Evolutionary conservation across 2,113 vertebrate species (phyloP), one percentile per base, ranked within the genome.

Genomic region (Psophia crepitans): DNA sequence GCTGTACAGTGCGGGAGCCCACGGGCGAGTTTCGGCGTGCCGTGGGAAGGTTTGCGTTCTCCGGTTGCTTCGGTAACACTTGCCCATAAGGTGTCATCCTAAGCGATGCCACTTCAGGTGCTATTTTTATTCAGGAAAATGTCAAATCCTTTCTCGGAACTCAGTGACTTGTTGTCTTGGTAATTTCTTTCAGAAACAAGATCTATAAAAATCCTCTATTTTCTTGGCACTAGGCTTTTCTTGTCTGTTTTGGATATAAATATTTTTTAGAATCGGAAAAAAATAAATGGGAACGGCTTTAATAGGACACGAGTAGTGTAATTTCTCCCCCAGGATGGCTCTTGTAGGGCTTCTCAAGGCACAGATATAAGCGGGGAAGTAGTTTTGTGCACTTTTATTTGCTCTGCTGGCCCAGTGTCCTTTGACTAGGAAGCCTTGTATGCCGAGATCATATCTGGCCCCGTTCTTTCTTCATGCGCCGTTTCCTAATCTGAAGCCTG

Each of bases 81-180:
- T 77, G 89, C 77, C 86, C 94, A 71, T 74, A 82, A 95, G 95
- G 95, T 91, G 94, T 96, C 91, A 94, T 93, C 85, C 56, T 43
- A 70, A 83, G 82, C 27, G 33, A 51, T 92, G 60, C 89, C 77
- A 87, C 95, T 95, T 84, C 93, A 95, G 97, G 95, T 97, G 90
- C 97, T 96, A 94, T 96, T 97, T 97, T 97, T 96, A 92, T 75
- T 85, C 93, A 35, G 80, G 83, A 92, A 97, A 95, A 95, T 87
- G 85, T 95, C 97, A 97, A 96, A 94, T 96, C 65, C 61, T 84
- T 82, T 73, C 90, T 94, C n/a, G 33, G 95, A 96, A 95, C 61
- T 77, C 92, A 75, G 82, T 95, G 77, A 91, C 65, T 94, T 92
- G 89, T 97, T 94, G 95, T 81, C 89, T 96, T 96, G 84, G 71